Conservation (phyloP, 2,888 invertebrate genomes). For the Xanthorhoe designata region DNA sequence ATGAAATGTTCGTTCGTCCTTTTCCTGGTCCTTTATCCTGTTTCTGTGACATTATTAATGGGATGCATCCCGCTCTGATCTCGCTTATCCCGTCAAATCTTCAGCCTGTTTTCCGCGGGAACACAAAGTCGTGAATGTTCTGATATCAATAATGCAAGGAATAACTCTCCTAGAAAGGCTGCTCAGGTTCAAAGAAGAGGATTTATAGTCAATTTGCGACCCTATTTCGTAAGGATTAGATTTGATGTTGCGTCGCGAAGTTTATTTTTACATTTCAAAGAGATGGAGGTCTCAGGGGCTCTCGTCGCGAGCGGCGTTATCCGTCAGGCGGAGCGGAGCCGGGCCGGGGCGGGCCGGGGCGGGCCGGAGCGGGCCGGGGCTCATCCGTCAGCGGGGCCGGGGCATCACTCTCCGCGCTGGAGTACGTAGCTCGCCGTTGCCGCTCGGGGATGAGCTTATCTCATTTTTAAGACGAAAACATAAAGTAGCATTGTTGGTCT, state of each 20-base stretch:
- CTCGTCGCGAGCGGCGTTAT: slow-evolving; percentile 46
- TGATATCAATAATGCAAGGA: slow-evolving; percentile 57
- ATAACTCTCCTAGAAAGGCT: slow-evolving; percentile 52
- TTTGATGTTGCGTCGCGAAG: slow-evolving; percentile 7
- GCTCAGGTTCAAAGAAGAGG: slow-evolving; percentile 42
- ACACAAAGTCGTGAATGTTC: slow-evolving; percentile 50
- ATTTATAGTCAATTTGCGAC: slow-evolving; percentile 30
- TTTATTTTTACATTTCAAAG: slow-evolving; percentile 49
- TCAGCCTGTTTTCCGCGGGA: slow-evolving; percentile 39
- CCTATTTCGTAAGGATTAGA: slow-evolving; percentile 27
- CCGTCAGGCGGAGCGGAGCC: slow-evolving; percentile 30
- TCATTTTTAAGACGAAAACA: slow-evolving; percentile 15
- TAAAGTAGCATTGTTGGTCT: not conserved
- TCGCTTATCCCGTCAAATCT: slow-evolving; percentile 32
- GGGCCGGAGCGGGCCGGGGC: not conserved
- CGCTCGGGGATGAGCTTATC: slow-evolving; percentile 11
- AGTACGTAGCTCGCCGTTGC: slow-evolving; percentile 1
- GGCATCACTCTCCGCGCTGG: slow-evolving; percentile 11
- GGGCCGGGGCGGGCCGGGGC: not conserved
- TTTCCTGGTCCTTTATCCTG: slow-evolving; percentile 8
- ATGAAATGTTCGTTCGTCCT: slow-evolving; percentile 3
- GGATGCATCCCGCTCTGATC: slow-evolving; percentile 13
- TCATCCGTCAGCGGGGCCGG: slow-evolving; percentile 8
- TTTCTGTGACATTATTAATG: slow-evolving; percentile 28
- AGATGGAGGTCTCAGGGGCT: slow-evolving; percentile 48